These are phyloP conservation scores for Cosmopolites sordidus DNA, from an alignment of 2,888 invertebrate species.

Conservation along the genomic window DNA sequence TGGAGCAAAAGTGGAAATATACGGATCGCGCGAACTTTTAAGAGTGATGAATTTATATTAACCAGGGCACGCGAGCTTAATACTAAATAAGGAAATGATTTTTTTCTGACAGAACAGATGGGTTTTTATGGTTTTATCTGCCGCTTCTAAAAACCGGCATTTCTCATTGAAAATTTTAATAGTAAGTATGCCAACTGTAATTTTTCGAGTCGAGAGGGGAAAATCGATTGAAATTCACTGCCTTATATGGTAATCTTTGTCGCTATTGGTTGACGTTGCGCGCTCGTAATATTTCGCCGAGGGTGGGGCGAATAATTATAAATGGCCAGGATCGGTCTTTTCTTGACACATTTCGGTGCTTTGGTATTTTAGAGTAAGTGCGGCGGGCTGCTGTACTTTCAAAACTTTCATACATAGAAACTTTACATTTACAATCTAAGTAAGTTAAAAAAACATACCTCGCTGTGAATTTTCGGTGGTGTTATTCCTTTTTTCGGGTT, in stretches of 20 bases:
- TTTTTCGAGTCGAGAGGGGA: slow-evolving; percentile 36
- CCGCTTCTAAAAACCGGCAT: slow-evolving; percentile 25
- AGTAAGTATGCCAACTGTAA: slow-evolving; percentile 36
- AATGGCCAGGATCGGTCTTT: slow-evolving; percentile 43
- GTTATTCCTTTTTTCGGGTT: slow-evolving; percentile 5
- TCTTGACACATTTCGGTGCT: slow-evolving; percentile 42
- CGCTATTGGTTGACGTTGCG: slow-evolving; percentile 56
- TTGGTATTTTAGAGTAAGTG: slow-evolving; percentile 42
- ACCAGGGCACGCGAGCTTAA: not conserved
- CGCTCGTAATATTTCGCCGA: slow-evolving; percentile 44
- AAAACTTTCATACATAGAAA: slow-evolving; percentile 35
- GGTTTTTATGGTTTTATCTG: slow-evolving; percentile 12
- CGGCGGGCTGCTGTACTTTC: slow-evolving; percentile 38
- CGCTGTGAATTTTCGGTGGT: slow-evolving; percentile 6
- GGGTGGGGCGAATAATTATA: slow-evolving; percentile 56
- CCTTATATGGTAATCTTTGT: slow-evolving; percentile 77
- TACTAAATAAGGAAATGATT: slow-evolving; percentile 8
- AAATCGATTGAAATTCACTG: slow-evolving; percentile 60
- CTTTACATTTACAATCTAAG: slow-evolving; percentile 37
- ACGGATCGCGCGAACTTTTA: not conserved
- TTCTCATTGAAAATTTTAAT: slow-evolving; percentile 31
- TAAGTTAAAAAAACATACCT: slow-evolving; percentile 29
- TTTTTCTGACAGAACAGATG: slow-evolving; percentile 1
- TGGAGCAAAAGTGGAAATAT: not conserved
- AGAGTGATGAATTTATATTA: not conserved